These are phyloP conservation scores for Esox niger DNA, from an alignment of 2,113 vertebrate genomes.

Conservation along the genomic window DNA sequence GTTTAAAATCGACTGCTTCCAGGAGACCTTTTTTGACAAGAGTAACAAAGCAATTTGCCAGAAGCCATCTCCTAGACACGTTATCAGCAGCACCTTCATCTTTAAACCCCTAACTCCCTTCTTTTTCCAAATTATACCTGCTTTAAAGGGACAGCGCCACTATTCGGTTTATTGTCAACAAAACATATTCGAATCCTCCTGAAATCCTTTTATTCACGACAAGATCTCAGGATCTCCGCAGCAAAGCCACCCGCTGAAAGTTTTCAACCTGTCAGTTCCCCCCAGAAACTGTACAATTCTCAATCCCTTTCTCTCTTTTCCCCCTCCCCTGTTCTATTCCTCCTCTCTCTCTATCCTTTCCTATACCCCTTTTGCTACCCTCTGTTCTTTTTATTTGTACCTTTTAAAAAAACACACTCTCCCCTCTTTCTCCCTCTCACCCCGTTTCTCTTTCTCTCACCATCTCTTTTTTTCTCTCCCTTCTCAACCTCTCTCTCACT, in stretches of 20 bases:
- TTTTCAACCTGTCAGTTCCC: constrained; percentile 70
- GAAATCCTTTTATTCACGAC: constrained; percentile 68
- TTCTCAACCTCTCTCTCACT: constrained; percentile 23
- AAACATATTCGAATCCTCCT: constrained; percentile 62
- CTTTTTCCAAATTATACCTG: constrained; percentile 71
- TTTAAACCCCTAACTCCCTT: constrained; percentile 71
- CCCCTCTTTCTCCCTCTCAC: constrained; percentile 46
- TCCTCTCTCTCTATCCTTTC: constrained; percentile 3
- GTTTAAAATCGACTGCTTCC: constrained; percentile 94
- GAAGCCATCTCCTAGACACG: constrained; percentile 90
- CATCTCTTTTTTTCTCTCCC: neutral
- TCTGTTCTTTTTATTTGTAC: constrained; percentile 2
- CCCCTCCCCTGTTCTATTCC: constrained; percentile 14
- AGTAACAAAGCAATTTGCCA: constrained; percentile 99
- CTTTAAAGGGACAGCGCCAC: constrained; percentile 68
- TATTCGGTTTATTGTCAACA: constrained; percentile 58
- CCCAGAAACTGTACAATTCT: constrained; percentile 63
- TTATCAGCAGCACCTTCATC: constrained; percentile 90
- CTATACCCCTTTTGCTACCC: neutral
- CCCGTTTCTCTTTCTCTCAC: constrained; percentile 48
- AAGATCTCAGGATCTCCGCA: constrained; percentile 67
- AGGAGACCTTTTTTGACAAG: constrained; percentile 89
- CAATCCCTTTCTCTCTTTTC: constrained; percentile 7
- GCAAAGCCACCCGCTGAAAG: constrained; percentile 70
- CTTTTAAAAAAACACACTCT: too few species aligned